Conservation (phyloP, 2,888 invertebrate species). For the Bugulina stolonifera region DNA sequence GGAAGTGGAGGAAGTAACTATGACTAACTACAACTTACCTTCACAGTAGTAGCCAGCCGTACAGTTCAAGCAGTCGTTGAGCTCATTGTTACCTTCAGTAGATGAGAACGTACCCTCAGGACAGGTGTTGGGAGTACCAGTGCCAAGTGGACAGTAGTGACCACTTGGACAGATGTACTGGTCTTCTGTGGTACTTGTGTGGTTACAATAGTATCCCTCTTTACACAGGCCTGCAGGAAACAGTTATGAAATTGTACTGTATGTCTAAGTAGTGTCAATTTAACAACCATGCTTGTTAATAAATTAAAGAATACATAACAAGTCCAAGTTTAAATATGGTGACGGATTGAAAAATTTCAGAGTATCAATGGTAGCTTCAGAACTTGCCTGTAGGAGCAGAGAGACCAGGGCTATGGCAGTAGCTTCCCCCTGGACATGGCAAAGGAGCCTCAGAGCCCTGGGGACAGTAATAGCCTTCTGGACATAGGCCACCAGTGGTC, state of each 20-base stretch:
- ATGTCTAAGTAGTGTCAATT: too few species aligned
- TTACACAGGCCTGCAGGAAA: conserved; percentile 42
- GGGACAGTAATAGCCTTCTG: conserved; percentile 44
- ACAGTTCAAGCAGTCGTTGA: conserved; percentile 38
- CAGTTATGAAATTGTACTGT: too few species aligned
- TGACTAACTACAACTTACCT: conserved; percentile 36
- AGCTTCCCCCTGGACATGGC: conserved; percentile 41
- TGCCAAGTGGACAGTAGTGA: conserved; percentile 44
- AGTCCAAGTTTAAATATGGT: too few species aligned
- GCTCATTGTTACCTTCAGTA: conserved; percentile 34
- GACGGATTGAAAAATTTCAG: too few species aligned
- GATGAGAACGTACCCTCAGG: conserved; percentile 45
- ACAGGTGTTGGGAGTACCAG: conserved; percentile 38
- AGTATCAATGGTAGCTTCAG: too few species aligned
- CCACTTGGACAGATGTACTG: conserved; percentile 45
- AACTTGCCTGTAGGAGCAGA: conserved; percentile 39
- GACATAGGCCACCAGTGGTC: conserved; percentile 43
- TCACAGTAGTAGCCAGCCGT: conserved; percentile 42
- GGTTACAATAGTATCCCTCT: conserved; percentile 47
- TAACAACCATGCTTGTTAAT: too few species aligned
- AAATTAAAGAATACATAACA: too few species aligned
- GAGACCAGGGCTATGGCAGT: conserved; percentile 44
- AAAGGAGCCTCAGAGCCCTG: conserved; percentile 39
- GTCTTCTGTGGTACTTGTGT: conserved; percentile 38
- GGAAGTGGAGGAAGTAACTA: too few species aligned